Base-by-base conservation (phyloP, 2,888 invertebrate species). In the Ennomos fuscantarius region DNA sequence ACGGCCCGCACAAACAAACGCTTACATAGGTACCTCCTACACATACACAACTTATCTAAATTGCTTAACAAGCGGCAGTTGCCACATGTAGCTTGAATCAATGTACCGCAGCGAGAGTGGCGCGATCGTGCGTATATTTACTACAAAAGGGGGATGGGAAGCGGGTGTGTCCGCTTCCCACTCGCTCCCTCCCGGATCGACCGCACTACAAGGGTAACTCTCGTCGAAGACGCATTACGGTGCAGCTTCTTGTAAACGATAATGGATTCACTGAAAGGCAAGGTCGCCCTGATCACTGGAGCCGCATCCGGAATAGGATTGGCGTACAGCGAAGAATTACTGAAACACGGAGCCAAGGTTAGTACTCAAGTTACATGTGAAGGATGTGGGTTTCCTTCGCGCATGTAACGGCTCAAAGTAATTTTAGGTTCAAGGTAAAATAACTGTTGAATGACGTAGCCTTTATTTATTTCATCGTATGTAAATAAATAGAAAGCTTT, bases 281-380 rank as follows among this genome's bases (percentile, higher is more conserved):
- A 95, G 84, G 95, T 96, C 57, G 95, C 94, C 42, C 85, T 96
- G 62, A 94, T 96, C 54, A 96, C 96, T 31, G 96, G 96, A 34
- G 96, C 95, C 46, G 95, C 95, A 11, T 94, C 95, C 47, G 96
- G 96, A 54, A 94, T 96, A 68, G 96, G 96, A 1, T 92, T 94
- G 60, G 94, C 95, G n/a, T 95, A 95, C 74, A 94, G 94, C 72
- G 94, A 95, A 69, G 95, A 96, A 76, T 79, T 96, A 43, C 89
- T 96, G 60, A 94, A 94, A 74, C 94, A 95, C 73, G 96, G 96
- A 68, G 95, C 95, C 31, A 96, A 95, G 93, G 96, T 96, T 87
- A 84, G 82, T 55, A 0, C 11, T 42, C 37, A 35, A 42, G 11
- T 39, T 34, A 33, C 37, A 31, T 35, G 9, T 37, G 51, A 55